Conservation (phyloP, 2,888 invertebrate genomes). For the Artemia sinica region DNA sequence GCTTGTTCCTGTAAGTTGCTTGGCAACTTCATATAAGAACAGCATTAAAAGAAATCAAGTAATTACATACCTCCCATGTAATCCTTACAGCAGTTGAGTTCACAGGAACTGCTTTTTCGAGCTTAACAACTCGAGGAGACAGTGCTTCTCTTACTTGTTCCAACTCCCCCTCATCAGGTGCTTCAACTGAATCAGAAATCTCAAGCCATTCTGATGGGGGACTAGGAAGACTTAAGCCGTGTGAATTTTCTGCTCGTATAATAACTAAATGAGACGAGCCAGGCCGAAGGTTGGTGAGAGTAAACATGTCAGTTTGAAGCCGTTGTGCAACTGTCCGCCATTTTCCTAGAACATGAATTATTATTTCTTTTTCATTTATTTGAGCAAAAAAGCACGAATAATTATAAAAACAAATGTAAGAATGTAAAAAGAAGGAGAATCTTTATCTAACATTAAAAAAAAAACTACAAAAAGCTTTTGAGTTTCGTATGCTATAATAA, state of each 20-base stretch:
- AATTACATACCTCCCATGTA: slow-evolving; percentile 49
- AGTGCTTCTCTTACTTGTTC: slow-evolving; percentile 19
- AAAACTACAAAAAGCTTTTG: too few species aligned
- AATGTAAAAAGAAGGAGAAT: too few species aligned
- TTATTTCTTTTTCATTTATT: too few species aligned
- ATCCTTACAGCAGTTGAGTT: slow-evolving; percentile 59
- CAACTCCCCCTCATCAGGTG: slow-evolving; percentile 16
- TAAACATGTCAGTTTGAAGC: slow-evolving; percentile 48
- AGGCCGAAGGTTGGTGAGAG: slow-evolving; percentile 53
- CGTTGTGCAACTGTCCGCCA: slow-evolving; percentile 29
- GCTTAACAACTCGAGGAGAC: slow-evolving; percentile 46
- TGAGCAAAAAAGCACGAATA: too few species aligned
- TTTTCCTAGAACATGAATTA: not conserved
- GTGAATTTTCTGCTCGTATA: slow-evolving; percentile 64
- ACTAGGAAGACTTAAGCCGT: slow-evolving; percentile 66
- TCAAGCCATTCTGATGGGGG: slow-evolving; percentile 45
- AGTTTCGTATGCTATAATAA: too few species aligned
- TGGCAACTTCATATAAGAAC: too few species aligned
- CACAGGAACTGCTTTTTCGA: slow-evolving; percentile 44
- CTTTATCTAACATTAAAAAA: too few species aligned
- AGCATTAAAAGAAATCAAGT: too few species aligned
- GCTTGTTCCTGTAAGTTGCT: too few species aligned
- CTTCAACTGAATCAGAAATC: not conserved
- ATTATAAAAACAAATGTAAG: too few species aligned
- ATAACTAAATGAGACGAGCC: slow-evolving; percentile 69